Conservation (phyloP, 37 sponge, comb jelly and placozoan genomes). For the Spongilla lacustris region DNA sequence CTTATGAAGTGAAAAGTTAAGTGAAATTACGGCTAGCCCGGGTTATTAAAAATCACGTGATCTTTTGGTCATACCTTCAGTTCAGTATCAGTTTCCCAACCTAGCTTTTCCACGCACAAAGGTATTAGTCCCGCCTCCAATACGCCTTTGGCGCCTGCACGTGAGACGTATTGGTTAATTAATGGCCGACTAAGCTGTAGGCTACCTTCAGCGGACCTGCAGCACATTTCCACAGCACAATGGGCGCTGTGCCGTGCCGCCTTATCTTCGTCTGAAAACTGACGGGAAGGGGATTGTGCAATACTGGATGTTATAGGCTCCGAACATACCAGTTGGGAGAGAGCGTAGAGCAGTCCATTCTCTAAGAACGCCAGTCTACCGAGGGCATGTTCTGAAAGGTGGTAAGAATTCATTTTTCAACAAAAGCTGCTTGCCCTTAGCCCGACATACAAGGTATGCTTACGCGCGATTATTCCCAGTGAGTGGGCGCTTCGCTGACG, state of each 20-base stretch:
- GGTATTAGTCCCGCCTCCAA: constrained; percentile 53
- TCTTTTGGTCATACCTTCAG: constrained; percentile 31
- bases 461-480: constrained; percentile 51
- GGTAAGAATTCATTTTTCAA: background rate
- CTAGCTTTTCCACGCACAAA: constrained; percentile 57
- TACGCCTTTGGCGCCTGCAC: constrained; percentile 53
- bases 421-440: background rate
- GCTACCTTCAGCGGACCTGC: constrained; percentile 45
- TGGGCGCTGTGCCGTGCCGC: constrained; percentile 51
- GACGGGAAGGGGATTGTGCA: background rate
- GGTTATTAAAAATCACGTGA: background rate
- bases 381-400: constrained; percentile 58
- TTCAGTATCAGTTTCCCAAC: constrained; percentile 22
- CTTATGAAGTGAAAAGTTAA: constrained; percentile 23
- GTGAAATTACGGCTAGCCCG: no score
- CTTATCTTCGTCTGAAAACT: constrained; percentile 62
- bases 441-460: background rate
- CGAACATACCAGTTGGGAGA: constrained; percentile 54
- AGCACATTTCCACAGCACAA: constrained; percentile 66
- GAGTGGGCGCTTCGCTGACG: constrained; percentile 36
- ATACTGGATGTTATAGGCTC: background rate
- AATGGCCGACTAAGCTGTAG: background rate
- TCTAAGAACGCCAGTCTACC: constrained; percentile 57
- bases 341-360: constrained; percentile 29
- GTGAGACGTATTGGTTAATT: background rate